Conservation (phyloP, 2,888 invertebrate genomes). For the Diadegma fenestrale region DNA sequence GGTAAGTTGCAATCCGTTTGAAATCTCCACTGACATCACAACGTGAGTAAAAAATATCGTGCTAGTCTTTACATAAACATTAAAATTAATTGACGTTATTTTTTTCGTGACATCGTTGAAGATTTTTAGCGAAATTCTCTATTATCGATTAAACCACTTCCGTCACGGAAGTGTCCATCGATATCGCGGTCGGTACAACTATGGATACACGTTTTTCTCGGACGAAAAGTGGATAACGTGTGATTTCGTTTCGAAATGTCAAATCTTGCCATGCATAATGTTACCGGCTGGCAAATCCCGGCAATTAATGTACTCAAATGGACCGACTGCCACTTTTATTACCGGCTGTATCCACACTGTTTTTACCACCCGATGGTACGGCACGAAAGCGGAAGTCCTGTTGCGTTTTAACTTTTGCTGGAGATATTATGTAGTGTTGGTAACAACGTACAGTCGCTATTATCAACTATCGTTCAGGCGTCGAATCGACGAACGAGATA, state of each 20-base stretch:
- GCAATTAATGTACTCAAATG: neutral
- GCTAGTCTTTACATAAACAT: neutral
- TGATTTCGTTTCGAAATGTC: no score
- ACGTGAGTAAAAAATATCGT: conserved; percentile 41
- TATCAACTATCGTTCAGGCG: neutral
- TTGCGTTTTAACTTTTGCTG: neutral
- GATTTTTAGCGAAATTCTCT: neutral
- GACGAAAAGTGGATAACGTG: no score
- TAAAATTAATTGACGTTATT: neutral
- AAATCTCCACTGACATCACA: conserved; percentile 17
- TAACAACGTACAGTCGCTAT: no score
- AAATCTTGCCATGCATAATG: no score
- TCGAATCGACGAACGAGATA: neutral
- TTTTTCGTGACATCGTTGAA: neutral
- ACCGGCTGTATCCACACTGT: conserved; percentile 24
- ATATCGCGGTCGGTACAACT: no score
- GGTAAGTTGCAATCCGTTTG: conserved; percentile 53
- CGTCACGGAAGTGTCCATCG: neutral
- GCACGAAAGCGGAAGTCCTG: neutral
- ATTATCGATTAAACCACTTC: neutral
- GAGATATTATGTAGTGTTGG: neutral
- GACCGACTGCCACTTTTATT: neutral
- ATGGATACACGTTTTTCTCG: neutral
- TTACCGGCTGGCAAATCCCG: no score
- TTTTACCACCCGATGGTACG: conserved; percentile 18